These are phyloP conservation scores for Mastomys coucha DNA, from an alignment of 2,113 vertebrate genomes.

Conservation along the genomic window DNA sequence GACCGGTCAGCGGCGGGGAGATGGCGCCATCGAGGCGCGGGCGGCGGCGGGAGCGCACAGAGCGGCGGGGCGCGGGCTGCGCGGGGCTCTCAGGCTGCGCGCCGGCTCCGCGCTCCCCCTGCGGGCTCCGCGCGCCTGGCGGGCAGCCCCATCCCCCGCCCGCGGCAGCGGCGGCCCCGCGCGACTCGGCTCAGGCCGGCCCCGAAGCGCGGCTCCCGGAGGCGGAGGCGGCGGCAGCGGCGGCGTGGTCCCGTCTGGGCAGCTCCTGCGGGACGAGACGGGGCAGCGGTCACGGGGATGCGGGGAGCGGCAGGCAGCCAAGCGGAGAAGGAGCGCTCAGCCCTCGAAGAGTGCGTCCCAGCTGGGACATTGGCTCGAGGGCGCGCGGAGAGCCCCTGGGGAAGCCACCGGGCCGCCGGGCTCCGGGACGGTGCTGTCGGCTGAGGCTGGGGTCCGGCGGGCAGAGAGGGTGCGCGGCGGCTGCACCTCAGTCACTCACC, in stretches of 20 bases:
- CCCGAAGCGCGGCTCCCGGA: conserved; percentile 55
- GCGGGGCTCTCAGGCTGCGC: conserved; percentile 51
- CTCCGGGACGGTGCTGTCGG: conserved; percentile 9
- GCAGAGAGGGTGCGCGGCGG: neutral
- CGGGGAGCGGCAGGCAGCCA: neutral
- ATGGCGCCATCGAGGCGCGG: conserved; percentile 77
- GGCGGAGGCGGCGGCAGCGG: conserved; percentile 2
- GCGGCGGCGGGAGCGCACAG: conserved; percentile 58
- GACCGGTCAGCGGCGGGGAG: conserved; percentile 51
- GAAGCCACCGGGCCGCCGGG: conserved; percentile 41
- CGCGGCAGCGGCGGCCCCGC: conserved; percentile 42
- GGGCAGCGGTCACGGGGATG: conserved; percentile 65
- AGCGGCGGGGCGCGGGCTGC: conserved; percentile 58
- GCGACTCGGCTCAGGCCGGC: conserved; percentile 59
- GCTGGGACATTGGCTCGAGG: conserved; percentile 15
- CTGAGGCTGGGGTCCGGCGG: conserved; percentile 6
- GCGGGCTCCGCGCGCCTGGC: conserved; percentile 60
- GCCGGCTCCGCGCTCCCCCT: conserved; percentile 22
- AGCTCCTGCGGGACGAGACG: conserved; percentile 77
- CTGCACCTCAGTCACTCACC: conserved; percentile 76
- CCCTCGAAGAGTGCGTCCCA: conserved; percentile 63
- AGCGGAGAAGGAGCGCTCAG: conserved; percentile 19
- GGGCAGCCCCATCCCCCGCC: conserved; percentile 81
- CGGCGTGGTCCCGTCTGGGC: conserved; percentile 73
- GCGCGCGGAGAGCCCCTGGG: neutral